Evolutionary conservation across 2,113 vertebrate species (phyloP), one percentile per base, ranked within the genome.

Genomic region (Oreotragus oreotragus): DNA sequence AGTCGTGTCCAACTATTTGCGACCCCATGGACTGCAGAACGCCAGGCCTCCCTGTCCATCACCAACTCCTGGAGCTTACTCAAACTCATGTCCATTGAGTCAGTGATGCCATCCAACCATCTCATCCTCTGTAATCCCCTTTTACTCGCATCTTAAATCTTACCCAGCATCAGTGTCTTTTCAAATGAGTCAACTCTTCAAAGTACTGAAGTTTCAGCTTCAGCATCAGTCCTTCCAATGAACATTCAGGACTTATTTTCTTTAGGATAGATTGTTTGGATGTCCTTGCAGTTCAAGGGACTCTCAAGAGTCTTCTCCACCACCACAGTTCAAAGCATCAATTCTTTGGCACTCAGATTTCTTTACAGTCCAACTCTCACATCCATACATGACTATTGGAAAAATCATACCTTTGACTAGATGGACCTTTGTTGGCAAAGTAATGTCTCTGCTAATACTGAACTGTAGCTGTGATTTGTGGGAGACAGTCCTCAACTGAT

Each of bases 401-500:
- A 36, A 70, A 70, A 70, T 19, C n/a, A 70, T 70, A 70, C 8
- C 2, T 36, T 21, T 36, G n/a, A 21, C 64, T 23, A 70, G 64
- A 70, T 2, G 5, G n/a, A 70, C 64, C 9, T 36, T 70, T 70
- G n/a, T 36, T 70, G n/a, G n/a, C 17, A 70, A 70, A 70, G 64
- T 21, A 70, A 36, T 70, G 17, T 36, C n/a, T 90, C 39, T 96
- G 51, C 90, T 91, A 96, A 84, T 84, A 88, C 15, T 27, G 2
- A 49, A 57, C 5, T 36, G 14, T 80, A 80, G 28, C 43, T 92
- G 79, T 25, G 33, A 93, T 90, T 77, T 73, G 5, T 92, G 6
- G 6, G 28, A 12, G 55, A 88, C 85, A 66, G 13, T 23, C 33
- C 33, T 57, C 88, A 79, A 64, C n/a, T 53, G n/a, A 21, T 19